Conservation (phyloP, 2,888 invertebrate genomes). For the Drosophila cognata region DNA sequence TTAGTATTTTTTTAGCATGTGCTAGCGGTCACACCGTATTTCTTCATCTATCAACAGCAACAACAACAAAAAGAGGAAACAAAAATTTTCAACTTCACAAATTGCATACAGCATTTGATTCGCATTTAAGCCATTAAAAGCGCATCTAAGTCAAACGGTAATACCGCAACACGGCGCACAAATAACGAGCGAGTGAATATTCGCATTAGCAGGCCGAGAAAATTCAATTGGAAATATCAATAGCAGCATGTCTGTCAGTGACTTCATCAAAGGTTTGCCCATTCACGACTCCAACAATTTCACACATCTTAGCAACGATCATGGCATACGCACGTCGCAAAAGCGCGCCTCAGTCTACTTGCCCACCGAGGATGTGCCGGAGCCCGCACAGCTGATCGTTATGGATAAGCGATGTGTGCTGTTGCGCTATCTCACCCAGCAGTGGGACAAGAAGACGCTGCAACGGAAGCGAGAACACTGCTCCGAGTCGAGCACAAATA, state of each 20-base stretch:
- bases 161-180: slow-evolving; percentile 23
- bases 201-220: background rate
- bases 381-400: slow-evolving; percentile 96
- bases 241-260: slow-evolving; percentile 89
- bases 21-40: slow-evolving; percentile 33
- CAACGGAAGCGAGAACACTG: slow-evolving; percentile 83
- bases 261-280: slow-evolving; percentile 96
- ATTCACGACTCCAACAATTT: slow-evolving; percentile 96
- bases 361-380: slow-evolving; percentile 91
- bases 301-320: slow-evolving; percentile 94
- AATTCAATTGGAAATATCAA: slow-evolving; percentile 26
- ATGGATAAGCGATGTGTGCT: slow-evolving; percentile 98
- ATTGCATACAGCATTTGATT: slow-evolving; percentile 5
- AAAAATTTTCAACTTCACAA: slow-evolving; percentile 11
- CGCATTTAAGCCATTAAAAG: slow-evolving; percentile 6
- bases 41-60: slow-evolving; percentile 32
- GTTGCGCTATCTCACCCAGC: slow-evolving; percentile 96
- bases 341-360: slow-evolving; percentile 96
- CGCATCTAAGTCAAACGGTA: background rate
- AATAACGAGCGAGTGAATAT: background rate
- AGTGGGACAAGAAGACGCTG: slow-evolving; percentile 95
- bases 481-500: slow-evolving; percentile 50
- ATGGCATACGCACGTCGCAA: slow-evolving; percentile 91
- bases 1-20: background rate
- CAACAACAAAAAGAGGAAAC: slow-evolving; percentile 25